Evolutionary conservation across 2,888 invertebrate species (phyloP).

Genomic region (Atrina japonica): DNA sequence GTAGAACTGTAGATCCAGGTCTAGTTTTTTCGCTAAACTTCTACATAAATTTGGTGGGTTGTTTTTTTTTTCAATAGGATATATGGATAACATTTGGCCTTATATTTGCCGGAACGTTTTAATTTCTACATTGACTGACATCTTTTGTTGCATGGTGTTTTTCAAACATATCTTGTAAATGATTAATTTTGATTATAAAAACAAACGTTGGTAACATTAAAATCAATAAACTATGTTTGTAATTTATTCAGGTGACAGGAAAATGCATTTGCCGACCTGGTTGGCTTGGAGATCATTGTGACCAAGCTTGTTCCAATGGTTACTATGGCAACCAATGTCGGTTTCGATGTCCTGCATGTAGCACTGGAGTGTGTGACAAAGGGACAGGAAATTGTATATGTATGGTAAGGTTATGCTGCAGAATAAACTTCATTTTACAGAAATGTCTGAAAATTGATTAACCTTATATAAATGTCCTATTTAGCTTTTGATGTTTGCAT

Average conservation of each 20-base stretch:
- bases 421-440: neutral
- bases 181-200: too few relatives aligned
- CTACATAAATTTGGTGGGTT: too few relatives aligned
- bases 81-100: too few relatives aligned
- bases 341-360: conserved; percentile 35
- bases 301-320: conserved; percentile 55
- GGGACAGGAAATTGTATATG: conserved; percentile 60
- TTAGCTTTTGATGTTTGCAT: too few relatives aligned
- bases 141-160: too few relatives aligned
- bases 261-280: conserved; percentile 60
- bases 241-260: conserved; percentile 49
- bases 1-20: too few relatives aligned
- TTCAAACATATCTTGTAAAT: too few relatives aligned
- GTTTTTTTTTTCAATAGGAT: too few relatives aligned
- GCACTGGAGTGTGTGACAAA: conserved; percentile 56
- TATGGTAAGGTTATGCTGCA: conserved; percentile 44
- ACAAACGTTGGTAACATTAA: too few relatives aligned
- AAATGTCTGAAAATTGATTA: neutral
- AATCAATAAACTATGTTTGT: neutral
- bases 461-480: neutral
- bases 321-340: conserved; percentile 58
- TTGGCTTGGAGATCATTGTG: conserved; percentile 53
- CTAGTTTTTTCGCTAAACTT: too few relatives aligned
- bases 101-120: too few relatives aligned
- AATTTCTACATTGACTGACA: too few relatives aligned